Evolutionary conservation across 2,888 invertebrate genomes (phyloP).

Genomic region (Erebia palarica): DNA sequence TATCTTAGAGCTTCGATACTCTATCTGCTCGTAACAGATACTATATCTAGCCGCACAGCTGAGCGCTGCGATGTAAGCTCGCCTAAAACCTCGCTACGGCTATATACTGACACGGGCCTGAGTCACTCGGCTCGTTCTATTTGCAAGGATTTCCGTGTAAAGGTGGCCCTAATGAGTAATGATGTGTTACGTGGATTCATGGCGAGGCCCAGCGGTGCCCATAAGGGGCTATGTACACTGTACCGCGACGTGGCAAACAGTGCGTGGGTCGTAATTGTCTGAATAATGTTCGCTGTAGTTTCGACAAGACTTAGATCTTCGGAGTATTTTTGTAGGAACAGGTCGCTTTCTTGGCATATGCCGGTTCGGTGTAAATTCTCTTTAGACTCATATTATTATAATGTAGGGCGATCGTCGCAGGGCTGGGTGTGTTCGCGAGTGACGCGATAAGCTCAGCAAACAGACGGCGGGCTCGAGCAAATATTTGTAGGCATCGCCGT

Average conservation of each 20-base stretch:
- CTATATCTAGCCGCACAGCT: slow-evolving; percentile 64
- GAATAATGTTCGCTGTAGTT: too few species aligned
- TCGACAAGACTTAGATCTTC: not conserved
- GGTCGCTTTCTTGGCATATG: not conserved
- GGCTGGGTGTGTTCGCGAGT: slow-evolving; percentile 58
- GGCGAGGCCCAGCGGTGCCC: not conserved
- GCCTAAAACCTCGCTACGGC: too few species aligned
- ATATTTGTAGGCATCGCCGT: slow-evolving; percentile 67
- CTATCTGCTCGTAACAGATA: slow-evolving; percentile 67
- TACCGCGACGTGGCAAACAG: not conserved
- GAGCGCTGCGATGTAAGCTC: slow-evolving; percentile 40
- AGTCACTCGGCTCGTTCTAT: slow-evolving; percentile 15
- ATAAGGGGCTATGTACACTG: not conserved
- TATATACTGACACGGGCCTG: slow-evolving; percentile 14
- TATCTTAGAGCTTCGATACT: slow-evolving; percentile 76
- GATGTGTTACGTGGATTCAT: not conserved
- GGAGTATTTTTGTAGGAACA: too few species aligned
- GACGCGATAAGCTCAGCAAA: slow-evolving; percentile 67
- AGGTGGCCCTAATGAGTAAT: not conserved
- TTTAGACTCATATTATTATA: not conserved
- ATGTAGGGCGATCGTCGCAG: slow-evolving; percentile 37
- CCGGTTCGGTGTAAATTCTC: not conserved
- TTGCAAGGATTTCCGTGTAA: slow-evolving; percentile 9
- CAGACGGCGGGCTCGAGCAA: slow-evolving; percentile 58
- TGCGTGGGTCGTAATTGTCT: not conserved